Evolutionary conservation across 1,140 invertebrate genomes (phyloP), one percentile per base, ranked within the genome.

Genomic region (Catajapyx aquilonaris): DNA sequence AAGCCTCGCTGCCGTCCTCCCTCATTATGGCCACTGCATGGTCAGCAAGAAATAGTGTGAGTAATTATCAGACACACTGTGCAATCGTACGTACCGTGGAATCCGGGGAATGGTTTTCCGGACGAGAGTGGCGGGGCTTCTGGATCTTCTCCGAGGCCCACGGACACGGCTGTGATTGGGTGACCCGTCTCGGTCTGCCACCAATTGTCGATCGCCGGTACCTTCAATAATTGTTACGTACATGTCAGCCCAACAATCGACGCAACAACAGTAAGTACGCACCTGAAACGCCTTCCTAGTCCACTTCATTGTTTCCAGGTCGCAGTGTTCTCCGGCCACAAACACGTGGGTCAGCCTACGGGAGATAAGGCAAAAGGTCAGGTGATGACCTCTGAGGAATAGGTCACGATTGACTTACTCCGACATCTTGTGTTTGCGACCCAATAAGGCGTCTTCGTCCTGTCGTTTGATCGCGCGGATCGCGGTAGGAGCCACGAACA

Each of bases 141-240:
- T 1, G 54, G 37, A 34, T 57, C 63, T 20, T 75, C 69, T 4
- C 69, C 72, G 5, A 85, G 65, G 3, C 84, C 85, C 9, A 81
- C 46, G 54, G 80, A 87, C 1, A 73, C 71, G 0, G 81, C 74
- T 0, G 85, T 87, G 10, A 93, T 81, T 0, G 85, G 70, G 42
- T 85, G 85, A 0, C 86, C 87, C 0, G 83, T 85, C 60, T 94
- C 87, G 4, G 84, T 90, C 59, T 94, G 88, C 87, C 88, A 95
- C 86, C 86, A 95, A 52, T 94, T 78, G 54, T 95, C 91, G 15
- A 91, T 50, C 5, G 90, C 70, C 0, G 86, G 84, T 2, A 81
- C 80, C 41, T 59, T n/a, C n/a, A n/a, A 33, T n/a, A n/a, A n/a
- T n/a, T n/a, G n/a, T n/a, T n/a, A n/a, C n/a, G n/a, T n/a, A n/a